Evolutionary conservation across 1,140 invertebrate genomes (phyloP), one percentile per base, ranked within the genome.

Genomic region (Ostrea edulis): DNA sequence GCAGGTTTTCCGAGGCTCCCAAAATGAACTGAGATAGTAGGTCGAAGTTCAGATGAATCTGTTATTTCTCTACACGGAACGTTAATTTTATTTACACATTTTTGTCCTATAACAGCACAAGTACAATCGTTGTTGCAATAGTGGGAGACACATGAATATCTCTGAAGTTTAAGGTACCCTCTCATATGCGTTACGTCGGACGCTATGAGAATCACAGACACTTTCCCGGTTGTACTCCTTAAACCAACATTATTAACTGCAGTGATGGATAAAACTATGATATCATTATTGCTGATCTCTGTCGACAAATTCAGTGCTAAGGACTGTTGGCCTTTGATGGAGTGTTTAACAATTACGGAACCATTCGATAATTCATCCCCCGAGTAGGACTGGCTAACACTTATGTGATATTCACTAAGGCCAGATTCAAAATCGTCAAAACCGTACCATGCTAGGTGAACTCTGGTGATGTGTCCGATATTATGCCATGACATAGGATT

Each of bases 111-210:
- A 51, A 88, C 71, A 12, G 89, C 89, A 85, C 91, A 92, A n/a
- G 91, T 88, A 54, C 90, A 91, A 20, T 90, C 90, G 0, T 68
- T 81, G 8, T 87, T 88, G 77, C 90, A 91, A 62, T 88, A 89
- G 55, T 89, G 86, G 3, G 85, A 71, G 17, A 52, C 14, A 65
- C 90, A 91, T n/a, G 90, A 91, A 84, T 92, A 89, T 29, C 87
- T 89, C 84, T 90, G 62, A 9, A 90, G 29, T n/a, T 84, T 25
- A 51, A 92, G 85, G 14, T 53, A 22, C 11, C 90, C 89, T 14
- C 81, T 17, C 5, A 81, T 65, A 8, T 29, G 54, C 9, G n/a
- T 53, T n/a, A 11, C 5, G 82, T 82, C 51, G 17, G 22, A n/a
- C 17, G 53, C 7, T 17, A 88, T 17, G n/a, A 87, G 83, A 44